Base-by-base conservation (phyloP, 2,797 vertebrate species). In the Sebastes minor region DNA sequence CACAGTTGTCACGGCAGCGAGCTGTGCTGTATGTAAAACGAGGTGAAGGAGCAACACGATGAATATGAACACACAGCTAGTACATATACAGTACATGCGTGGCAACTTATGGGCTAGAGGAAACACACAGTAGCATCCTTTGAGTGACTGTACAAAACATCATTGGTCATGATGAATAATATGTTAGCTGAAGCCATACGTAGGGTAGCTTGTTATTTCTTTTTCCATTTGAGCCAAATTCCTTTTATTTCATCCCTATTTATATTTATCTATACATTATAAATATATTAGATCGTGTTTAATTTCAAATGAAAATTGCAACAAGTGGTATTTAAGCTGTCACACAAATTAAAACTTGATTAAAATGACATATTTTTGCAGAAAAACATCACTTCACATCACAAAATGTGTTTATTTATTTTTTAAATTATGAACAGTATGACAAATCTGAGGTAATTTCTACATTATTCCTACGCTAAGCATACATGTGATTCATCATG, bases 1-100 rank as follows among this genome's bases (percentile, higher is more conserved):
- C 92, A 94, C 92, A 89, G 94, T 94, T 94, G 92, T 94, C 94
- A 92, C 80, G 88, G 91, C 86, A 95, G 91, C 92, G 79, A 71
- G 82, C 81, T 74, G 81, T 30, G 80, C 73, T 89, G 88, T 89
- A 87, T 88, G 89, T 85, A 83, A 91, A 90, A 92, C 20, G 35
- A 88, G 78, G 72, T 90, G 73, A 90, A 89, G 77, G 81, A 91
- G 85, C 63, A 67, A 52, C 80, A 76, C 35, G 32, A 76, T 90
- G 75, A 88, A 86, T 80, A 82, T 59, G 76, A 89, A 82, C 78
- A 76, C 28, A 4, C 25, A 76, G 69, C 8, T 52, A 64, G 82
- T 60, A 49, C 22, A 69, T 25, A 35, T 57, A 42, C n/a, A 56
- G 2, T 27, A 30, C 55, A 71, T 22, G 22, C 33, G 23, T 49